Evolutionary conservation across 1,140 invertebrate genomes (phyloP), one percentile per base, ranked within the genome.

Genomic region (Araneus ventricosus): DNA sequence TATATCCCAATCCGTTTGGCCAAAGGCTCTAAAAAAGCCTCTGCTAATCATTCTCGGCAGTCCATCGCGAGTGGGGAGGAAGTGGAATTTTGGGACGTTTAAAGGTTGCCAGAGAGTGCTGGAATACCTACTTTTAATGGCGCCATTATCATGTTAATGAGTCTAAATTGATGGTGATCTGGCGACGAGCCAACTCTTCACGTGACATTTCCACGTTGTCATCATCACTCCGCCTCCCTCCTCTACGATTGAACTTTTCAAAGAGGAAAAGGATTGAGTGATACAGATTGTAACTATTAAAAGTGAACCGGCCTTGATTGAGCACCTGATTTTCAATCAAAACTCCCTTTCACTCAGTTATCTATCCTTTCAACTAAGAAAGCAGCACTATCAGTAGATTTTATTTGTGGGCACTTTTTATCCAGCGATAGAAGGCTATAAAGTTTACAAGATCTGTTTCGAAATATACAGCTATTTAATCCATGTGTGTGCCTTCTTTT

Each of bases 111-210:
- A 63, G 82, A 86, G 80, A 63, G 91, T 93, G 91, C 85, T 30
- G 63, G 84, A 87, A 88, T 93, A 87, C 91, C 91, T 87, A 93
- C 91, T 93, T 93, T 93, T 93, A 93, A 93, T 93, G 85, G 82
- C 85, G 85, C 91, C 91, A 93, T 93, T 93, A 93, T 93, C 84
- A 93, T 93, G 91, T 93, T 93, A 93, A 93, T 93, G 91, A 93
- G 91, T 86, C 59, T 87, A 93, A 93, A 93, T 93, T 93, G 91
- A 93, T 93, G 85, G 91, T 80, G 63, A 93, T 93, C 85, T 93
- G 91, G 91, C 91, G 91, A 63, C n/a, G 84, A 75, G 91, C 91
- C 91, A 93, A 88, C 61, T 87, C 85, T 45, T 93, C 91, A 93
- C 84, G 91, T 93, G 91, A 93, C 91, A 93, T 88, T 93, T 93